Evolutionary conservation across 2,888 invertebrate species (phyloP), one percentile per base, ranked within the genome.

Genomic region (Apocheima hispidaria): DNA sequence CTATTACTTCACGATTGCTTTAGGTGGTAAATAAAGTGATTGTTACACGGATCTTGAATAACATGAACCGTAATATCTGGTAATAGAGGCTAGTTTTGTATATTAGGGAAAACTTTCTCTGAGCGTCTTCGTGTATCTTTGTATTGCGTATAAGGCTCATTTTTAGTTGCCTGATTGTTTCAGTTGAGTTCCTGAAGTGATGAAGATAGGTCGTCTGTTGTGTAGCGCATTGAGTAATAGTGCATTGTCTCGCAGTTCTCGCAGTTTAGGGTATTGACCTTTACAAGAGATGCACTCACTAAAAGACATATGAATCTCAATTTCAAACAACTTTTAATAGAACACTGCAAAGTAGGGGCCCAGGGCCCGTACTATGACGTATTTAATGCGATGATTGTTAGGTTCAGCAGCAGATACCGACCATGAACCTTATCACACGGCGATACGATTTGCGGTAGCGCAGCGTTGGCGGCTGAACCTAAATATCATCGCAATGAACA

Each of bases 1-100:
- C 40, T 20, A 12, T 51, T 43, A 20, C 55, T 55, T 46, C 48
- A 43, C 16, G 20, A 52, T 43, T 52, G 41, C 33, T 28, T 12
- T 46, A 33, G 30, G 36, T 51, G 33, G 43, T 28, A 44, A 41
- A 41, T 41, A 41, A 44, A 26, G 43, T 26, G 16, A 44, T 44
- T 44, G 26, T 44, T 26, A 26, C 26, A 3, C 14, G 2, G 23
- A 18, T 20, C 18, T 16, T 44, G 26, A 16, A 14, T 2, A 18
- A 12, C 3, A 12, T 51, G 30, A 28, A 51, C 40, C 9, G 12
- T 35, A 35, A 14, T 20, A 12, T n/a, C 20, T 28, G 18, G 51
- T 20, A 16, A 28, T 50, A 50, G 16, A 23, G 18, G 18, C 38
- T n/a, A 20, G 12, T 36, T 57, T 41, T 4, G 49, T 16, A 6